These are phyloP conservation scores for Aricia agestis DNA, from an alignment of 1,140 invertebrate genomes.

Conservation along the genomic window DNA sequence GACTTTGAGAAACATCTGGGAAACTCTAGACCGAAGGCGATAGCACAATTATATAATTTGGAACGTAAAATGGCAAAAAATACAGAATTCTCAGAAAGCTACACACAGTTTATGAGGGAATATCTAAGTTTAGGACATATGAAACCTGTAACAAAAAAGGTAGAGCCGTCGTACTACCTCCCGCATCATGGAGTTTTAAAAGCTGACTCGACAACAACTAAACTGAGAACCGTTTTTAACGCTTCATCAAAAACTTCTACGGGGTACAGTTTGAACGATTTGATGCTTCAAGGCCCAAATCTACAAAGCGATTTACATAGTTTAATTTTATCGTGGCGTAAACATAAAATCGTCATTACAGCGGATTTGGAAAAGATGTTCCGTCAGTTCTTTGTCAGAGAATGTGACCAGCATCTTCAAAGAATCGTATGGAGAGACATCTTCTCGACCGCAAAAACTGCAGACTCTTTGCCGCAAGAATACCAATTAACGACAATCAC, in stretches of 20 bases:
- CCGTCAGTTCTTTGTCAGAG: background rate
- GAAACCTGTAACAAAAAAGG: conserved; percentile 12
- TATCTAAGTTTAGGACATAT: conserved; percentile 15
- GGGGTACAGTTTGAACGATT: conserved; percentile 10
- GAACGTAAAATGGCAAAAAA: too few relatives aligned
- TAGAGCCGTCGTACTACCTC: conserved; percentile 12
- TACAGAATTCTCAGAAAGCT: too few relatives aligned
- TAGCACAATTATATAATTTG: too few relatives aligned
- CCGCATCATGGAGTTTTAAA: conserved; percentile 12
- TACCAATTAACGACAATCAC: too few relatives aligned
- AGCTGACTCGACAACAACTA: conserved; percentile 9
- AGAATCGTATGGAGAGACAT: too few relatives aligned
- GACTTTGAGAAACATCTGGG: too few relatives aligned
- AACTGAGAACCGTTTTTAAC: conserved; percentile 17
- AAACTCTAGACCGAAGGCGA: too few relatives aligned
- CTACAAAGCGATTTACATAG: conserved; percentile 17
- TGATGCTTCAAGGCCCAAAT: conserved; percentile 10
- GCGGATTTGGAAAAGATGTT: conserved; percentile 13
- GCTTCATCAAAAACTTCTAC: conserved; percentile 12
- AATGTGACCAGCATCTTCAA: too few relatives aligned
- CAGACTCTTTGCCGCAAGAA: too few relatives aligned
- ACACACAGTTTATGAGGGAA: conserved; percentile 13
- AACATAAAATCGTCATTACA: conserved; percentile 17
- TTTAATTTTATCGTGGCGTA: conserved; percentile 18
- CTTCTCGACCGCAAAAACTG: too few relatives aligned